Evolutionary conservation across 2,888 invertebrate species (phyloP).

Genomic region (Emmelina monodactyla): DNA sequence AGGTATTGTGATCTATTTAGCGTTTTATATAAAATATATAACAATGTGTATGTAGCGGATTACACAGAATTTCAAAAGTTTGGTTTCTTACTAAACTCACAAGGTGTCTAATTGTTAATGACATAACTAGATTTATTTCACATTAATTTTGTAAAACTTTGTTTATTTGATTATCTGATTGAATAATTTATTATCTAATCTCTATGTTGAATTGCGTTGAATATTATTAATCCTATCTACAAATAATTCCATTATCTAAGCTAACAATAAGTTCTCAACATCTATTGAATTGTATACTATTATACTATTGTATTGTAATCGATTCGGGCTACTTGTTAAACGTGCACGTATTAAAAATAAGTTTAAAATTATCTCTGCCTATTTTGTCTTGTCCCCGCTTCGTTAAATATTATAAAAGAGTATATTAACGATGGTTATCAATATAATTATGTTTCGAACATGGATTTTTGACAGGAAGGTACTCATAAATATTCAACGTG

Average conservation of each 20-base stretch:
- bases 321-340: slow-evolving; percentile 59
- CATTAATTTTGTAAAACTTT: not conserved
- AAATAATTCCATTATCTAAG: slow-evolving; percentile 1
- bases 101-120: no score
- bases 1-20: no score
- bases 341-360: slow-evolving; percentile 61
- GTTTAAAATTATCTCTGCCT: slow-evolving; percentile 28
- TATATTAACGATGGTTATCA: no score
- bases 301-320: slow-evolving; percentile 20
- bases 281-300: not conserved
- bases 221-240: slow-evolving; percentile 32
- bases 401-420: no score
- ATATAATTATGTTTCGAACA: no score
- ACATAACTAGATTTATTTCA: no score
- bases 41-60: no score
- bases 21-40: no score
- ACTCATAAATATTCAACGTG: no score
- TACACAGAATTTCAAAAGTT: no score
- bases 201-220: slow-evolving; percentile 20
- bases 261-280: slow-evolving; percentile 2
- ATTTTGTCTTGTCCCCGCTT: slow-evolving; percentile 14
- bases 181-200: not conserved
- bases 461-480: no score
- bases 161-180: not conserved
- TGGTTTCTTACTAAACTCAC: no score